A percentile compares a stretch with the other conserved stretches of the same genome.
Evolutionary conservation across 2,888 invertebrate genomes (phyloP).

Genomic region (Portevinia maculata): DNA sequence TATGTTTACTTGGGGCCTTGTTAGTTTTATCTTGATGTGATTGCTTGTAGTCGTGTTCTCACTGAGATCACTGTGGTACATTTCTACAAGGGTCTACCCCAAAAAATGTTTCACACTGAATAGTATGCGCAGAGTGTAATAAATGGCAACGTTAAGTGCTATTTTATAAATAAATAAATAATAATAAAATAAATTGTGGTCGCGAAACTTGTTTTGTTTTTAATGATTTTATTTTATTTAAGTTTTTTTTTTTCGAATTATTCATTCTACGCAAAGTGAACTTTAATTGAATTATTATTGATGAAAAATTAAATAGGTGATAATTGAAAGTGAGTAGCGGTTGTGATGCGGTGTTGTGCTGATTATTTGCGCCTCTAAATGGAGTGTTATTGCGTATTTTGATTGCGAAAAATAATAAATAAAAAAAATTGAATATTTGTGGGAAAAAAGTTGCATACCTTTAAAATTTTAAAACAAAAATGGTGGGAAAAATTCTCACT

Average conservation of each 20-base stretch:
- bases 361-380: conserved; percentile 35
- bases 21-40: conserved; percentile 63
- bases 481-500: conserved; percentile 82
- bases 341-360: conserved; percentile 47
- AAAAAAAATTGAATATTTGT: conserved; percentile 6
- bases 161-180: conserved; percentile 59
- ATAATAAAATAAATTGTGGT: conserved; percentile 25
- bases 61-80: conserved; percentile 59
- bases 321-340: conserved; percentile 60
- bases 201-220: conserved; percentile 49
- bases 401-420: conserved; percentile 33
- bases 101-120: conserved; percentile 41
- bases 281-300: conserved; percentile 45
- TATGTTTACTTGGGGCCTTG: conserved; percentile 56
- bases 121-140: conserved; percentile 62
- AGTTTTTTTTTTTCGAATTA: conserved; percentile 3
- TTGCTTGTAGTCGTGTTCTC: conserved; percentile 63
- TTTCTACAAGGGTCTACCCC: conserved; percentile 5
- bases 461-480: conserved; percentile 35
- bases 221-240: conserved; percentile 5
- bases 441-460: too few species aligned
- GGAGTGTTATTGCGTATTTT: conserved; percentile 58
- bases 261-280: conserved; percentile 9
- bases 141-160: conserved; percentile 64
- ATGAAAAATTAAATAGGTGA: conserved; percentile 48